Base-by-base conservation (phyloP, 2,888 invertebrate genomes). In the Limnephilus marmoratus region DNA sequence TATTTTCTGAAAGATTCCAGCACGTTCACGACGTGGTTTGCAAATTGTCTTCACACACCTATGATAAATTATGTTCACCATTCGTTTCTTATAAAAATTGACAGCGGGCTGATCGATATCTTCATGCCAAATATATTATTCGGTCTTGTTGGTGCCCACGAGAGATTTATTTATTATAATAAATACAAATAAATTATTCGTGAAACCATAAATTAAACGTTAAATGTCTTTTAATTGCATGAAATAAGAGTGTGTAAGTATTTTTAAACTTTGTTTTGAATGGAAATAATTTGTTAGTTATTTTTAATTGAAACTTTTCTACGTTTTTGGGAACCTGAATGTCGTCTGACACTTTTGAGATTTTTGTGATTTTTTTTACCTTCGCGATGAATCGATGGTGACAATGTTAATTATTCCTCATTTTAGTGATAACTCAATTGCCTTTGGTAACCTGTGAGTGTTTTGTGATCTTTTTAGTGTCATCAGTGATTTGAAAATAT, bases 31-130 rank as follows among this genome's bases (percentile, higher is more conserved):
- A 2, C 68, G 68, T 68, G 68, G 68, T 68, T 68, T 68, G 68
- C 68, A 34, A 82, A 82, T 34, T 82, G 82, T 82, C 29, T 82
- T 82, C 41, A 85, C 41, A 31, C 41, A 85, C 41, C 31, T 85
- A 85, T 85, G 85, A 85, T 85, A 85, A 85, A 85, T 85, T 85
- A 37, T 85, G 31, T 85, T 85, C 85, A 41, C 24, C 85, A 37
- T n/a, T 85, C 85, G 85, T 85, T 31, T 41, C 85, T 85, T 85
- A 41, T 85, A 85, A 85, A 85, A 85, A 18, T 85, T 85, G 31
- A 85, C 85, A 85, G 41, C 85, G n/a, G 13, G 31, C 85, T 85
- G 85, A 85, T 85, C 85, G 85, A 85, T 85, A 85, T 85, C 85
- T 85, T 85, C 41, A 34, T 34, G 85, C 41, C 41, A 34, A 82